Base-by-base conservation (phyloP, 2,888 invertebrate species). In the Acanthosoma haemorrhoidale region DNA sequence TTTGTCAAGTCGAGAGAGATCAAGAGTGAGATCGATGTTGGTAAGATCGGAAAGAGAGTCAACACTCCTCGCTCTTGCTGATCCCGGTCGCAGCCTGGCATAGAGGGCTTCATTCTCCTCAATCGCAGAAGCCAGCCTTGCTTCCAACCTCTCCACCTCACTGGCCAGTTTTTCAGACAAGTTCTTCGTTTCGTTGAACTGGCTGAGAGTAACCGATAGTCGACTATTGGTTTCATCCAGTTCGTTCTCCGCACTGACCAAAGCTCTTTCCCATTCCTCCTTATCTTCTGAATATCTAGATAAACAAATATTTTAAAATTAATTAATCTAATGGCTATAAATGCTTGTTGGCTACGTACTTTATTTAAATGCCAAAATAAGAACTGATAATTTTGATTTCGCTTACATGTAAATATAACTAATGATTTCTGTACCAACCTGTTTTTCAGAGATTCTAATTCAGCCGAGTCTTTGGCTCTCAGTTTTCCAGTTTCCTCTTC, bases 1-100 rank as follows among this genome's bases (percentile, higher is more conserved):
- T 75, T 89, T 88, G 77, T 90, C 90, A 75, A 92, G 81, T 13
- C 85, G 83, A 75, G 88, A 88, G 1, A 91, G 82, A 81, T 92
- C 88, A 70, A 89, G 81, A 75, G 91, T 90, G 76, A 88, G 82
- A 78, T 90, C 90, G 69, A 92, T 84, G 76, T 90, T 91, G 6
- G 90, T 90, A 38, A 93, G 83, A 79, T 93, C 92, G 75, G 89
- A 88, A 8, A 93, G 82, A 4, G 92, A 92, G 75, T 91, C 90
- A 74, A 90, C 85, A 75, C 89, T 89, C 76, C 86, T 84, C 72
- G 86, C 84, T 72, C 85, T 85, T 8, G 32, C 43, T 67, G 72
- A 70, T 4, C 77, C 86, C 84, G 73, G 86, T 83, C 73, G 85
- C 85, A 75, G 85, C 85, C 76, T 84, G 82, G 36, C 59, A 76